phyloP scores from a whole-genome alignment of 2,113 vertebrate species.

The Okapia johnstoni region DNA sequence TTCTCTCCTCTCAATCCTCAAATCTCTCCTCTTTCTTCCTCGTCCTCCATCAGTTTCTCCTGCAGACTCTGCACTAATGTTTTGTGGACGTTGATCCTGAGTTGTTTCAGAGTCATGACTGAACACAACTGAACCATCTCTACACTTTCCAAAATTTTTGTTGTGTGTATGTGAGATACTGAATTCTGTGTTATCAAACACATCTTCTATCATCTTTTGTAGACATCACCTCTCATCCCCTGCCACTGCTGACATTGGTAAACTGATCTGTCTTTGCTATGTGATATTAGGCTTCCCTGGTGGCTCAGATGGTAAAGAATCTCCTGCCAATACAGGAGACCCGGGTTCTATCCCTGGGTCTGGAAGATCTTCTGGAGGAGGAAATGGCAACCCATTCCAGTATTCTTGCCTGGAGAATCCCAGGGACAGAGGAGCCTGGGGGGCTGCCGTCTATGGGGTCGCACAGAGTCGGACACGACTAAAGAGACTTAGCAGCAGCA shows the following conservation, averaged over 20 bases:
- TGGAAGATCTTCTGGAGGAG: background rate
- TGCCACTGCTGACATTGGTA: rapidly evolving
- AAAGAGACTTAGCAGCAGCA: background rate
- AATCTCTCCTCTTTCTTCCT: background rate
- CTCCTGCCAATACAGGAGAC: background rate
- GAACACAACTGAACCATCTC: background rate
- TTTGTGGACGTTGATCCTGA: rapidly evolving
- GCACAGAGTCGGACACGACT: background rate
- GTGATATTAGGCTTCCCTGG: background rate
- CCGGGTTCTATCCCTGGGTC: background rate
- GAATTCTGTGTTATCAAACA: rapidly evolving
- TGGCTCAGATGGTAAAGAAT: background rate
- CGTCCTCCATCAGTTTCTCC: background rate
- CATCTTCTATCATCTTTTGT: background rate
- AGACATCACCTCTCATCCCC: rapidly evolving
- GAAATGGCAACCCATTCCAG: background rate
- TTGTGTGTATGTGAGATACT: rapidly evolving
- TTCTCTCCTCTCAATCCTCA: no score
- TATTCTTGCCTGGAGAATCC: background rate
- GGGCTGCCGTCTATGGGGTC: background rate
- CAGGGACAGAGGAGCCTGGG: background rate
- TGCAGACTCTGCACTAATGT: rapidly evolving
- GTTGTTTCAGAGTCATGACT: background rate
- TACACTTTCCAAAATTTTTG: background rate
- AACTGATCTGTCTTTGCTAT: background rate